These are phyloP conservation scores for Parnassius glacialis DNA, from an alignment of 2,888 invertebrate species.

Conservation along the genomic window DNA sequence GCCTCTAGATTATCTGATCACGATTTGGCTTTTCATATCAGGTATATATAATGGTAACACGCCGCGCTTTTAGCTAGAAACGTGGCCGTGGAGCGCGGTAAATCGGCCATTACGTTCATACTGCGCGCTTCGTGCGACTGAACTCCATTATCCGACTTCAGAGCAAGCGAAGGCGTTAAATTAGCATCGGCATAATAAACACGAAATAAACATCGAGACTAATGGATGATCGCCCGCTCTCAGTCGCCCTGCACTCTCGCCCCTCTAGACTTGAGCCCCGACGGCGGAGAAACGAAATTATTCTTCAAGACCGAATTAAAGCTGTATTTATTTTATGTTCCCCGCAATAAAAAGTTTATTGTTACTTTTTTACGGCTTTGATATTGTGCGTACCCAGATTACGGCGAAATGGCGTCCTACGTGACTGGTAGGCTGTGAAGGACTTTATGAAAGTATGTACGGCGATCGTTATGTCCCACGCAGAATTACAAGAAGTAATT, in stretches of 20 bases:
- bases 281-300: conserved; percentile 42
- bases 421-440: conserved; percentile 15
- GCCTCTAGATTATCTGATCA: conserved; percentile 9
- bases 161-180: conserved; percentile 51
- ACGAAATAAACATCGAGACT: conserved; percentile 73
- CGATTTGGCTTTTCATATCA: conserved; percentile 1
- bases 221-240: conserved; percentile 64
- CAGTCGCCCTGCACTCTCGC: conserved; percentile 31
- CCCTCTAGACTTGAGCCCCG: conserved; percentile 30
- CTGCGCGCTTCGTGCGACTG: conserved; percentile 39
- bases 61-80: conserved; percentile 39
- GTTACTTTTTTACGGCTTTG: conserved; percentile 61
- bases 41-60: conserved; percentile 33
- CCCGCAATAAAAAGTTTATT: conserved; percentile 63
- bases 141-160: conserved; percentile 51
- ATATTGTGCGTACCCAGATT: conserved; percentile 50
- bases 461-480: background rate
- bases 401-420: conserved; percentile 20
- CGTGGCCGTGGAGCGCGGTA: conserved; percentile 39
- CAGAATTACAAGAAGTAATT: background rate
- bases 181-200: conserved; percentile 65
- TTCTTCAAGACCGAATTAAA: conserved; percentile 48
- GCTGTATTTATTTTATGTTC: conserved; percentile 63
- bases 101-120: conserved; percentile 40
- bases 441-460: background rate